These are phyloP conservation scores for Fratercula arctica DNA, from an alignment of 2,797 vertebrate species.

Conservation along the genomic window DNA sequence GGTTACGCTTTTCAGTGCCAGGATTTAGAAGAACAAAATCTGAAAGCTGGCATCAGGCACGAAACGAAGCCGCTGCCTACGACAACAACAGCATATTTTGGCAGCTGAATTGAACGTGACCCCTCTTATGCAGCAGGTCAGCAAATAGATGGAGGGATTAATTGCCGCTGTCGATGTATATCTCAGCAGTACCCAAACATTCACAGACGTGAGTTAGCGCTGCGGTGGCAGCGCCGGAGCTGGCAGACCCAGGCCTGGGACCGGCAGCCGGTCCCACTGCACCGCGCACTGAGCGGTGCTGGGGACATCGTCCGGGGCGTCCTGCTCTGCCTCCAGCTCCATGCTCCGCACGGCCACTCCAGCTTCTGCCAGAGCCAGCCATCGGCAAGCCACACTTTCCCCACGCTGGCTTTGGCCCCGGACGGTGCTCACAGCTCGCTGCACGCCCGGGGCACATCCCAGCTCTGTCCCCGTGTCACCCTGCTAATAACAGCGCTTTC, in stretches of 20 bases:
- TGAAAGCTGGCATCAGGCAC: conserved; percentile 9
- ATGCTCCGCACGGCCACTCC: background rate
- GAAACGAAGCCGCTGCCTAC: background rate
- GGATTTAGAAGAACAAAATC: background rate
- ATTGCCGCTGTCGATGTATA: conserved; percentile 16
- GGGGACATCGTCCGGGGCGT: accelerated
- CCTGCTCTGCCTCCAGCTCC: background rate
- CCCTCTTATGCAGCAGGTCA: conserved; percentile 24
- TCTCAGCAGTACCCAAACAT: background rate
- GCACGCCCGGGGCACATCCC: accelerated
- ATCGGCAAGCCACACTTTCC: background rate
- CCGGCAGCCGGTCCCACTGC: accelerated
- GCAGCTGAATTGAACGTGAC: background rate
- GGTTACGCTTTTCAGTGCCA: conserved; percentile 4
- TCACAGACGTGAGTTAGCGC: background rate
- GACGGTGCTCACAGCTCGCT: accelerated
- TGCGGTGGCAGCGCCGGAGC: background rate
- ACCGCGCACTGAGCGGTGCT: accelerated
- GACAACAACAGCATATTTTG: background rate
- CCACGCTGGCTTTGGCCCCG: background rate
- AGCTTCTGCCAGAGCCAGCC: background rate
- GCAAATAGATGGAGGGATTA: conserved; percentile 45
- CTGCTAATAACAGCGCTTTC: background rate
- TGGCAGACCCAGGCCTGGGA: background rate
- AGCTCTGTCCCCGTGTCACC: background rate